A percentile compares a stretch with the other conserved stretches of the same genome.
phyloP scores from a whole-genome alignment of 2,113 vertebrate genomes.

The Salvelinus fontinalis region DNA sequence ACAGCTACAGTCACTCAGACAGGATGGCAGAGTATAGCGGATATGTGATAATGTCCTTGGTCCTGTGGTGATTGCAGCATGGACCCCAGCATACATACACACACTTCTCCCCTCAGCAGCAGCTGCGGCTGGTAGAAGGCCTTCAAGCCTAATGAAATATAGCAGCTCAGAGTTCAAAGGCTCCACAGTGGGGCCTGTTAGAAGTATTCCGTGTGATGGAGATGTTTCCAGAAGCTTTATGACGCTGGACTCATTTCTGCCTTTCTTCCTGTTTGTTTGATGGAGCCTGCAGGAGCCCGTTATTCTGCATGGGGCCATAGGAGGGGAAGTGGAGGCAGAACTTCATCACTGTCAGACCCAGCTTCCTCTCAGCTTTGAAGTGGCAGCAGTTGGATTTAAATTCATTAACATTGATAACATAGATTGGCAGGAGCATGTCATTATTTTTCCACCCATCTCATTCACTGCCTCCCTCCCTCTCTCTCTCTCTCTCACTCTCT shows the following conservation, averaged over 20 bases:
- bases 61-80: neutral
- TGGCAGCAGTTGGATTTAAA: slow-evolving; percentile 25
- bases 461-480: slow-evolving; percentile 45
- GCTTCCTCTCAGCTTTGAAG: slow-evolving; percentile 11
- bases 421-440: slow-evolving; percentile 49
- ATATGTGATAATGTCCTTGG: too few species aligned
- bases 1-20: too few species aligned
- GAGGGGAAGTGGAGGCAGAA: slow-evolving; percentile 36
- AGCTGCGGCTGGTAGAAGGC: slow-evolving; percentile 50
- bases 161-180: slow-evolving; percentile 71
- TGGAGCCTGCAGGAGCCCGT: slow-evolving; percentile 39
- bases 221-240: slow-evolving; percentile 70
- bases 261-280: slow-evolving; percentile 50
- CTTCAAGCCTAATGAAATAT: slow-evolving; percentile 68
- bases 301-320: slow-evolving; percentile 25
- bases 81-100: slow-evolving; percentile 5
- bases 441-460: slow-evolving; percentile 49
- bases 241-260: slow-evolving; percentile 51
- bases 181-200: slow-evolving; percentile 62
- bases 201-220: slow-evolving; percentile 59
- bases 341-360: slow-evolving; percentile 17
- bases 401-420: slow-evolving; percentile 26
- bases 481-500: slow-evolving; percentile 41
- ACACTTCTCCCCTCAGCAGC: slow-evolving; percentile 32
- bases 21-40: too few species aligned